Conservation (phyloP, 2,113 vertebrate genomes). For the Coryphaenoides rupestris region DNA sequence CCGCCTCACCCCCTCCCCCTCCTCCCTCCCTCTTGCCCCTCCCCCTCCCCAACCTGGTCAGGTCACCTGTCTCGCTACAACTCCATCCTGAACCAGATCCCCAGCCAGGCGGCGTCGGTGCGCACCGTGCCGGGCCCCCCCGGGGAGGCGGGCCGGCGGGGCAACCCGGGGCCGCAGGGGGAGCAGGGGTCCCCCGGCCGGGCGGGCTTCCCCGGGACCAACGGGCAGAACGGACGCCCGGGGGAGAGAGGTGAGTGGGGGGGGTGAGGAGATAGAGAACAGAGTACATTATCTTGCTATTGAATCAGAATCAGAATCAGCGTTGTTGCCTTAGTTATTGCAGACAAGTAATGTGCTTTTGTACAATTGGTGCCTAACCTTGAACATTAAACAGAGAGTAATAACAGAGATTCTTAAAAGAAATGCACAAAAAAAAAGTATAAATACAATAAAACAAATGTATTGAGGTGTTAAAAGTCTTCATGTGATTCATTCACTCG, state of each 20-base stretch:
- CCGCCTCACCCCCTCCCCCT: too few species aligned
- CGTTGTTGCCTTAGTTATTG: too few species aligned
- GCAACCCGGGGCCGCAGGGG: conserved; percentile 81
- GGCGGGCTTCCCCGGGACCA: conserved; percentile 88
- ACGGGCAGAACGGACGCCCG: conserved; percentile 83
- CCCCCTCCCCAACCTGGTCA: conserved; percentile 52
- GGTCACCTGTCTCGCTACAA: conserved; percentile 93
- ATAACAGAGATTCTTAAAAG: too few species aligned
- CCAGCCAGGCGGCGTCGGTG: conserved; percentile 80
- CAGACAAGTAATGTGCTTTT: too few species aligned
- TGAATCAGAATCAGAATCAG: too few species aligned
- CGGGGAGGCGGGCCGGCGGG: conserved; percentile 86
- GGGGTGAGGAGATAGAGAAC: neutral
- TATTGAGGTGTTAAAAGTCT: too few species aligned
- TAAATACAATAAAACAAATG: too few species aligned
- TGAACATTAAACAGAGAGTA: too few species aligned
- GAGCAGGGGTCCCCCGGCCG: conserved; percentile 87
- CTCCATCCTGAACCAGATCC: conserved; percentile 92
- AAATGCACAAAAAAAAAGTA: too few species aligned
- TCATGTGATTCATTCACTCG: too few species aligned
- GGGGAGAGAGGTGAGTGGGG: conserved; percentile 87
- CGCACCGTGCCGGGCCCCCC: conserved; percentile 85
- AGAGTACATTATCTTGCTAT: too few species aligned
- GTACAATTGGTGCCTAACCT: too few species aligned
- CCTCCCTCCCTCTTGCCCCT: neutral